Base-by-base conservation (phyloP, 2,888 invertebrate species). In the Anorthoa munda region DNA sequence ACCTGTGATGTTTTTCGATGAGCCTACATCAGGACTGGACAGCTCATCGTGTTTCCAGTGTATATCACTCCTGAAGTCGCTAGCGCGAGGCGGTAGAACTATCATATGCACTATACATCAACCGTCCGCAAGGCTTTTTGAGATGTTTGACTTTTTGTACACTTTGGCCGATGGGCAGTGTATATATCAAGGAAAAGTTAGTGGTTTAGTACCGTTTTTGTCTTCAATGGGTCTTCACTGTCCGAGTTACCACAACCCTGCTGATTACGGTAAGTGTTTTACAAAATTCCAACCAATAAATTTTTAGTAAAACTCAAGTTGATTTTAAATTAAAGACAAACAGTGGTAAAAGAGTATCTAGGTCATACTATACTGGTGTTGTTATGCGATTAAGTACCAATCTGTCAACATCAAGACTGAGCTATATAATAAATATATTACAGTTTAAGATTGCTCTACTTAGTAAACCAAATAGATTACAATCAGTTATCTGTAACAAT, bases 41-140 rank as follows among this genome's bases (percentile, higher is more conserved):
- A 99, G 99, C 92, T 98, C 99, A 53, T 98, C 99, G 67, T 99
- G 99, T 96, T 99, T 98, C 96, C 99, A 99, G 94, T 98, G 99
- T 93, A 97, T 99, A 91, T 98, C 98, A 77, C 95, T 99, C 90
- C 96, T 99, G 90, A 99, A 99, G 94, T 98, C 98, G 0, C 95
- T 99, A 87, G 98, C 99, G 18, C 97, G 98, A 87, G 98, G 98
- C 66, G 98, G 98, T 1, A 97, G 99, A 83, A 99, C 99, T 46
- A 98, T 99, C 80, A 98, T 99, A 83, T 99, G 99, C 92, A 99
- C 99, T 56, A 99, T 99, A 87, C 99, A 99, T 95, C 99, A 99
- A 93, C 99, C 99, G 17, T 99, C 99, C 85, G 99, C 99, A 51
- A 97, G 99, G 87, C 96, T 99, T 63, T 99, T 99, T 91, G 99